These are phyloP conservation scores for Sarcophaga bullata DNA, from an alignment of 1,140 invertebrate genomes.

Conservation along the genomic window DNA sequence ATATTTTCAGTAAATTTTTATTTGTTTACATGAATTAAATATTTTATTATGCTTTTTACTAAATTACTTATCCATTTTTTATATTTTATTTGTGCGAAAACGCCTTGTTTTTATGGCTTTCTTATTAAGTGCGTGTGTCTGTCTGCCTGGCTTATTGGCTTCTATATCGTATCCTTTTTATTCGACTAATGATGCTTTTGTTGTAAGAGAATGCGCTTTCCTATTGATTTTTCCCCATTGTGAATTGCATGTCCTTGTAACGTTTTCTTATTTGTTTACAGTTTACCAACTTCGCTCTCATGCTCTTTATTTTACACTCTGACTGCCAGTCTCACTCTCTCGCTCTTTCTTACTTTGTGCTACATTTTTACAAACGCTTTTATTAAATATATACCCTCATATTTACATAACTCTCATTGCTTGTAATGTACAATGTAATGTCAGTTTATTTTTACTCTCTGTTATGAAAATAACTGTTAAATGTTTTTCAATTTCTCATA, in stretches of 20 bases:
- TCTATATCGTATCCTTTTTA: background rate
- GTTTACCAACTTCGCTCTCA: background rate
- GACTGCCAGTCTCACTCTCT: background rate
- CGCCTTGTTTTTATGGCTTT: conserved; percentile 18
- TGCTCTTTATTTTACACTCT: background rate
- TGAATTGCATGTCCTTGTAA: conserved; percentile 35
- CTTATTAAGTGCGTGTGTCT: background rate
- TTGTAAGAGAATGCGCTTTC: conserved; percentile 18
- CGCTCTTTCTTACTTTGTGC: background rate
- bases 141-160: background rate
- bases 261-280: conserved; percentile 36
- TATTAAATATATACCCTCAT: too few species aligned
- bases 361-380: background rate
- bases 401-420: background rate
- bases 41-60: background rate
- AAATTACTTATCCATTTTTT: background rate
- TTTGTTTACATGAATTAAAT: background rate
- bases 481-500: background rate
- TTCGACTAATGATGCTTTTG: background rate
- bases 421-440: too few species aligned
- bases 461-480: background rate
- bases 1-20: background rate
- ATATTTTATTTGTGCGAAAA: conserved; percentile 18
- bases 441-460: background rate
- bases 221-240: conserved; percentile 27